Conservation (phyloP, 2,888 invertebrate genomes). For the Microctonus hyperodae region DNA sequence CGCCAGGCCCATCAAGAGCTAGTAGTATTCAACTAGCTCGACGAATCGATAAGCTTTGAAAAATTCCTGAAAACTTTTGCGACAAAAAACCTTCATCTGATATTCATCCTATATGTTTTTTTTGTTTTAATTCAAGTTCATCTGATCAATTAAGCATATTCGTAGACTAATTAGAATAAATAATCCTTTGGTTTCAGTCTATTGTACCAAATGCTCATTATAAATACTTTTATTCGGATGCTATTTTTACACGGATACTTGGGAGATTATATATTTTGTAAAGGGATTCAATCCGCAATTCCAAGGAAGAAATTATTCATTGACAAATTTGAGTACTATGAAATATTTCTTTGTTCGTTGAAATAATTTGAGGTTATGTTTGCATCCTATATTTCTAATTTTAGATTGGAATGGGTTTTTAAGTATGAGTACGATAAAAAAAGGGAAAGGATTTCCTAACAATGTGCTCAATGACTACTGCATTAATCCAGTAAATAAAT, state of each 20-base stretch:
- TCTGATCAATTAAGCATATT: too few relatives aligned
- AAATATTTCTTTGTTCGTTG: too few relatives aligned
- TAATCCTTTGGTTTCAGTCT: neutral
- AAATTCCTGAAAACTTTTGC: neutral
- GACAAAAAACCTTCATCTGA: neutral
- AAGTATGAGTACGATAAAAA: neutral
- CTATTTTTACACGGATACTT: neutral
- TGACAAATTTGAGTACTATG: too few relatives aligned
- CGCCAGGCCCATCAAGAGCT: slow-evolving; percentile 21
- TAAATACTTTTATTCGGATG: neutral
- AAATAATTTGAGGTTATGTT: too few relatives aligned
- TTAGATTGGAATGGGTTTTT: neutral
- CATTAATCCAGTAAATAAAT: too few relatives aligned
- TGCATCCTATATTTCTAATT: neutral
- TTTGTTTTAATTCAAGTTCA: too few relatives aligned
- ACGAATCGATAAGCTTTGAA: slow-evolving; percentile 29
- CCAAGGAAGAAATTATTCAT: too few relatives aligned
- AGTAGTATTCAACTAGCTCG: slow-evolving; percentile 3
- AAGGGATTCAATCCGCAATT: too few relatives aligned
- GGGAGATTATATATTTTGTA: neutral
- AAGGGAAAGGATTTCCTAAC: neutral
- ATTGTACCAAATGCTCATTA: neutral
- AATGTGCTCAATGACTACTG: too few relatives aligned
- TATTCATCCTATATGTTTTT: neutral
- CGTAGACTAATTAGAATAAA: neutral